Percentiles rank a stretch among this genome's conserved stretches.
phyloP scores from a whole-genome alignment of 2,797 vertebrate genomes.

The Myotis planiceps region DNA sequence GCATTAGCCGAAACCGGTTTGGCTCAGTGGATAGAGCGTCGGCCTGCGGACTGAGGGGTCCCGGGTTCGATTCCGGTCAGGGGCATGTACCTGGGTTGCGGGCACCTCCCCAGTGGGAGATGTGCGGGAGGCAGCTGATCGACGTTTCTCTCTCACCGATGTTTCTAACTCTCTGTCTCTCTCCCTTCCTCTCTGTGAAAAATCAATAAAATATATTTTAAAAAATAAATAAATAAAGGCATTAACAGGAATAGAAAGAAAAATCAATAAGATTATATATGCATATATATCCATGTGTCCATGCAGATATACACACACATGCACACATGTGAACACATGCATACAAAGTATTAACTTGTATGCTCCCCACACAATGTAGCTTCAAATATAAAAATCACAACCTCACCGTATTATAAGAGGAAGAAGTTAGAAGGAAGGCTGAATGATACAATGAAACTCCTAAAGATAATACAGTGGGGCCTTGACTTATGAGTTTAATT shows the following conservation, averaged over 20 bases:
- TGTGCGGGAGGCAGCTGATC: no score
- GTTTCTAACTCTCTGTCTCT: no score
- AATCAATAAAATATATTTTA: no score
- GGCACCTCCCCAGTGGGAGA: no score
- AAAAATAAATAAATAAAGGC: slow-evolving; percentile 28
- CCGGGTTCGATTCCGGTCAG: no score
- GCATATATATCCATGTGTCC: fast-evolving
- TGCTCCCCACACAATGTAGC: not conserved
- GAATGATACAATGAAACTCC: not conserved
- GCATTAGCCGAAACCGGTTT: no score
- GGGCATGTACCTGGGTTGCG: no score
- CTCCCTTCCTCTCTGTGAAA: no score
- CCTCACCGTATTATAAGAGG: not conserved
- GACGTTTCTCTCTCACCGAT: no score
- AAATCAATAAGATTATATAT: not conserved
- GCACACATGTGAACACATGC: not conserved
- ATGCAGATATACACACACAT: not conserved
- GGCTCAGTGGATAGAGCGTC: no score
- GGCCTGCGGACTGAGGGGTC: no score
- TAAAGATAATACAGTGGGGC: not conserved
- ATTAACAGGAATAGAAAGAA: not conserved
- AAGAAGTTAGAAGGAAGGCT: not conserved
- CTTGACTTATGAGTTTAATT: no score
- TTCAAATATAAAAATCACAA: slow-evolving; percentile 28
- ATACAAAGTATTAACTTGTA: not conserved